Evolutionary conservation across 2,888 invertebrate genomes (phyloP), one percentile per base, ranked within the genome.

Genomic region (Hecatera dysodea): DNA sequence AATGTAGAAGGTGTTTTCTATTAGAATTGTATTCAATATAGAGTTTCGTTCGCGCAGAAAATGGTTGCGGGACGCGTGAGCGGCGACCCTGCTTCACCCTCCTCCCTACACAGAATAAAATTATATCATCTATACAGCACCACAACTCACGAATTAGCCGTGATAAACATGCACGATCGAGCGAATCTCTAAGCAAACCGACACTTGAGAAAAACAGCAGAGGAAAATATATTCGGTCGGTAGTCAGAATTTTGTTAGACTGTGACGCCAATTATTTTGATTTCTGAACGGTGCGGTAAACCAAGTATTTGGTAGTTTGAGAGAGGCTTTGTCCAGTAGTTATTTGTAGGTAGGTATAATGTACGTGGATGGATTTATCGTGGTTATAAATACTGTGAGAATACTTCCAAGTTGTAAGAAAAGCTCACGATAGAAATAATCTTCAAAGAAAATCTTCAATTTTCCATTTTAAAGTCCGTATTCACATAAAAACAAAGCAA

Each of bases 21-120:
- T 91, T 93, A 92, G 89, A 91, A 90, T 91, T 90, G 92, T 89
- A 91, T 94, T 91, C 94, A 94, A 94, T 93, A 93, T 90, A 89
- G 90, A 89, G 91, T 89, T 93, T 82, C 92, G 89, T 88, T 94
- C 91, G 93, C 90, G 93, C 94, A 93, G 94, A 94, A 94, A 94
- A 94, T 94, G 89, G 90, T 86, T 87, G 88, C 82, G 87, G 86
- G 87, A 90, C 90, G 93, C 91, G 90, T 90, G 92, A 91, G 88
- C 83, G 89, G 86, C 82, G 80, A 75, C 72, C 77, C 67, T 60
- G 52, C 46, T 55, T 74, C 75, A 75, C 80, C 72, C 81, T 67
- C 73, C 73, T 48, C 73, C 82, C 80, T 71, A 59, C 72, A 67
- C 71, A 61, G 80, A 84, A 72, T 74, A 72, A 74, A 74, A 84